Conservation (phyloP, 2,797 vertebrate species). For the Anniella stebbinsi region DNA sequence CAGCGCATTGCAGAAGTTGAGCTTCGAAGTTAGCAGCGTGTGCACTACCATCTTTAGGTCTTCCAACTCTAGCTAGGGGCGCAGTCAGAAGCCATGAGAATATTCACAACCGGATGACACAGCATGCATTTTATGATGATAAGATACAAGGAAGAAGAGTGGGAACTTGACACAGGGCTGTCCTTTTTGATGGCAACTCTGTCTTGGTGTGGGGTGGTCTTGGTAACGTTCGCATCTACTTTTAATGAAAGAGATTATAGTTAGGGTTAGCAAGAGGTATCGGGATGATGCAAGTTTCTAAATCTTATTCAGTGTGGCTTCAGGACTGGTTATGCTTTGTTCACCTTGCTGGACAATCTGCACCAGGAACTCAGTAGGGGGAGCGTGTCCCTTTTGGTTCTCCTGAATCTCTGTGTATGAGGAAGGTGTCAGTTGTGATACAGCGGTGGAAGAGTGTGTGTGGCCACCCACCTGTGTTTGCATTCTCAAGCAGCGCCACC, state of each 20-base stretch:
- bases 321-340: too few relatives aligned
- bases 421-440: not conserved
- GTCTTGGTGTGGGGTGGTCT: not conserved
- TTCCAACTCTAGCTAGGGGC: too few relatives aligned
- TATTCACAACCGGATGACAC: not conserved
- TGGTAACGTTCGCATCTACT: not conserved
- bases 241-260: not conserved
- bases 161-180: not conserved
- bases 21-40: too few relatives aligned
- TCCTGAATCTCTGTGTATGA: too few relatives aligned
- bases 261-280: not conserved
- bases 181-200: not conserved
- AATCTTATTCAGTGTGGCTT: too few relatives aligned
- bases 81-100: not conserved
- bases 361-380: too few relatives aligned
- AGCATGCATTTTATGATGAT: not conserved
- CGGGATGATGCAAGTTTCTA: too few relatives aligned
- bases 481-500: constrained; percentile 21
- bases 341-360: too few relatives aligned
- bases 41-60: too few relatives aligned
- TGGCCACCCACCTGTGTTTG: not conserved
- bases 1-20: too few relatives aligned
- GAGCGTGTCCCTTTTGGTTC: too few relatives aligned
- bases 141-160: not conserved
- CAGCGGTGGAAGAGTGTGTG: not conserved